Percentiles rank a stretch among this genome's conserved stretches.
Evolutionary conservation across 2,113 vertebrate genomes (phyloP).

Genomic region (Suricata suricatta): DNA sequence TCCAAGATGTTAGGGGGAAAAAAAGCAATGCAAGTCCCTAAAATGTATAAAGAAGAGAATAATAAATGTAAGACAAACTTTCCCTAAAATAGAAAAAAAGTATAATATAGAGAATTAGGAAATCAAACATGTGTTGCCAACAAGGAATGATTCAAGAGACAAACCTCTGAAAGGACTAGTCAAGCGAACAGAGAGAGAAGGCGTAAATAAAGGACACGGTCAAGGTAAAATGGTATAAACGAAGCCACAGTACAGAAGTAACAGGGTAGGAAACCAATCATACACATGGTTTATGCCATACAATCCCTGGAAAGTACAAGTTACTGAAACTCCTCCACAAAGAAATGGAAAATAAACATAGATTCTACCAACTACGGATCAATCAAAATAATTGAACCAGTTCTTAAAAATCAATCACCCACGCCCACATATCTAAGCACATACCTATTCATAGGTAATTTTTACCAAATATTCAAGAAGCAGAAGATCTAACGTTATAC

Average conservation of each 20-base stretch:
- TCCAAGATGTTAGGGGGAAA: neutral
- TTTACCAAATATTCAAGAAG: neutral
- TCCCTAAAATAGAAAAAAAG: neutral
- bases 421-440: neutral
- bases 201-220: neutral
- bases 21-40: neutral
- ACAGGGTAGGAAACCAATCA: neutral
- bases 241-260: neutral
- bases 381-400: neutral
- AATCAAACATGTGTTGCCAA: neutral
- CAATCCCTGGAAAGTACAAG: neutral
- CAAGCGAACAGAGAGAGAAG: neutral
- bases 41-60: neutral
- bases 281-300: neutral
- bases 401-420: neutral
- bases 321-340: neutral
- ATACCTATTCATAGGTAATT: neutral
- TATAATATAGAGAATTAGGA: neutral
- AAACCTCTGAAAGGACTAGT: neutral
- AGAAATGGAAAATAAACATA: neutral
- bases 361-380: neutral
- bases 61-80: neutral
- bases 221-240: neutral
- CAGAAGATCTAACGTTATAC: neutral
- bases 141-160: neutral